Evolutionary conservation across 2,797 vertebrate species (phyloP).

Genomic region (Gila robusta): DNA sequence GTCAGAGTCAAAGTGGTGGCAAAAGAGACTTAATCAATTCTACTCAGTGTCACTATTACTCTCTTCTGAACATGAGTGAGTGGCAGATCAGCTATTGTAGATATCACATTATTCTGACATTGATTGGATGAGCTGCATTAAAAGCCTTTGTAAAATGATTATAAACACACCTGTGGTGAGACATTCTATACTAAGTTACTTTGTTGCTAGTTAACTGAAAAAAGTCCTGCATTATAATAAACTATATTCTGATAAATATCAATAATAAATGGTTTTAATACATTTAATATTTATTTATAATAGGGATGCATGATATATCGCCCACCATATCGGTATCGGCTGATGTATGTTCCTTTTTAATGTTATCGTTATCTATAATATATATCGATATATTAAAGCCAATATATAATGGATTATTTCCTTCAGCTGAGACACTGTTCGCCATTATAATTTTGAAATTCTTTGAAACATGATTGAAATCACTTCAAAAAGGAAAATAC

Average conservation of each 20-base stretch:
- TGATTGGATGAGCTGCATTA: neutral
- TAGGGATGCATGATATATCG: no score
- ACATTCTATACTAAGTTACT: constrained; percentile 6
- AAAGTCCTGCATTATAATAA: neutral
- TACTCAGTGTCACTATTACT: constrained; percentile 27
- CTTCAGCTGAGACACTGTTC: no score
- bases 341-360: no score
- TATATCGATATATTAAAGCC: no score
- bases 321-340: no score
- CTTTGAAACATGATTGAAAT: no score
- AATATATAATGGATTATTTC: no score
- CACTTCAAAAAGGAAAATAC: no score
- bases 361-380: no score
- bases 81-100: neutral
- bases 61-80: constrained; percentile 17
- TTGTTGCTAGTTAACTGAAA: constrained; percentile 22
- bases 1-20: constrained; percentile 41
- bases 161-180: constrained; percentile 7
- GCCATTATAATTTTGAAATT: no score
- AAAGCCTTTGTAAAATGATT: neutral
- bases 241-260: neutral
- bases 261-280: neutral
- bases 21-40: constrained; percentile 41
- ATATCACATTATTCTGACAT: neutral
- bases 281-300: neutral